Conservation (phyloP, 1,140 invertebrate species). For the Ridgeia piscesae region DNA sequence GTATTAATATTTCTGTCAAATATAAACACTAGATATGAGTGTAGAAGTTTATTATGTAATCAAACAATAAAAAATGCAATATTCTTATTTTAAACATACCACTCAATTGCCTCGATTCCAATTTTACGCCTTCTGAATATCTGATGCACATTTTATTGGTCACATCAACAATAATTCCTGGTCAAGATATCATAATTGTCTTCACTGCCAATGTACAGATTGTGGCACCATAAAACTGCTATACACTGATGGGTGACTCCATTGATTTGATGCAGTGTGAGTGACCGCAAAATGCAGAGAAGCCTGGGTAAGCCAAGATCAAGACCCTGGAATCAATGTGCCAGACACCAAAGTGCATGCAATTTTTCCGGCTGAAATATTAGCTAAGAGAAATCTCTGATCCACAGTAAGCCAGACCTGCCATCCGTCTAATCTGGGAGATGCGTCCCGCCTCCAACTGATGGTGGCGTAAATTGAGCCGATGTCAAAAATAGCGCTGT, state of each 20-base stretch:
- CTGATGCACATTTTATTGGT: background rate
- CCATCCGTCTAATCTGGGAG: background rate
- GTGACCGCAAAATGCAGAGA: background rate
- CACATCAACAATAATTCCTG: background rate
- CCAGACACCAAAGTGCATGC: background rate
- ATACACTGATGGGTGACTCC: background rate
- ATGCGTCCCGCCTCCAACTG: background rate
- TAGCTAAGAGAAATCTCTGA: background rate
- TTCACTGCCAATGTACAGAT: background rate
- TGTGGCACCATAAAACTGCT: background rate
- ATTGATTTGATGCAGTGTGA: background rate
- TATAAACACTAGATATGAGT: no score
- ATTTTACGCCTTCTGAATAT: background rate
- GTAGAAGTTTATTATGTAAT: no score
- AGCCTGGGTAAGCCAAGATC: background rate
- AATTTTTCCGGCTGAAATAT: background rate
- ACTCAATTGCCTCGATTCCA: no score
- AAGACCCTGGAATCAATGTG: background rate
- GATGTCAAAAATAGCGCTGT: background rate
- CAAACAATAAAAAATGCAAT: no score
- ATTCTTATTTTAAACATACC: no score
- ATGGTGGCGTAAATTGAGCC: background rate
- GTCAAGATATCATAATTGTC: background rate
- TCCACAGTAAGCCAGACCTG: background rate
- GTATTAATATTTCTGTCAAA: no score